These are phyloP conservation scores for Acanthococcus lagerstroemiae DNA, from an alignment of 2,888 invertebrate genomes.

Conservation along the genomic window DNA sequence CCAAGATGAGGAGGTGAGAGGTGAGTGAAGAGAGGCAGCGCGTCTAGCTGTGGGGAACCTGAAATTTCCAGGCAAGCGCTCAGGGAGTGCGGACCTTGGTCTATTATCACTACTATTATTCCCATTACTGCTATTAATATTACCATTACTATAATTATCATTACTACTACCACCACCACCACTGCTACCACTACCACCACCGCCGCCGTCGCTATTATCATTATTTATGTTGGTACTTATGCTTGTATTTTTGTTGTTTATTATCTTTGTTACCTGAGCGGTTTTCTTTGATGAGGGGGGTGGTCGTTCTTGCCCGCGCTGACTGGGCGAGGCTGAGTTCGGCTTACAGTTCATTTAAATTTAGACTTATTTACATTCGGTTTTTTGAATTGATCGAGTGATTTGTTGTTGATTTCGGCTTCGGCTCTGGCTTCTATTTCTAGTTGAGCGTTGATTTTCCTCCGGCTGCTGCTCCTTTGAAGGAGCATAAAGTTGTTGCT, in stretches of 20 bases:
- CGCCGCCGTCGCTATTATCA: too few species aligned
- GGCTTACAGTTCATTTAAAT: neutral
- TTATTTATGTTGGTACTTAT: too few species aligned
- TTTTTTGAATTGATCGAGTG: neutral
- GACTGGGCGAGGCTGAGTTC: too few species aligned
- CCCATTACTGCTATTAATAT: neutral
- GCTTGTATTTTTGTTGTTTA: neutral
- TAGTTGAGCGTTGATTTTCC: neutral
- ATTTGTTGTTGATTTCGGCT: too few species aligned
- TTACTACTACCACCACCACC: neutral
- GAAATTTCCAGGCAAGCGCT: too few species aligned
- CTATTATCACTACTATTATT: neutral
- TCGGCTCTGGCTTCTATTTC: too few species aligned
- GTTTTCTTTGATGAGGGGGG: neutral
- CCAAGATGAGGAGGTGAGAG: too few species aligned
- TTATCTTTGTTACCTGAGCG: neutral
- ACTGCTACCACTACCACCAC: neutral
- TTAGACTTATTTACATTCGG: neutral
- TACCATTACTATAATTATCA: neutral
- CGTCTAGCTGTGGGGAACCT: too few species aligned
- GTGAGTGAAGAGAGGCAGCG: too few species aligned
- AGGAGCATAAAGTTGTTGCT: neutral
- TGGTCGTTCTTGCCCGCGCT: too few species aligned
- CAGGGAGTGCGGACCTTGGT: neutral
- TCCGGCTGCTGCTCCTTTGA: neutral